Percentiles rank a stretch among this genome's conserved stretches.
Evolutionary conservation across 2,797 vertebrate genomes (phyloP).

Genomic region (Borostomias antarcticus): DNA sequence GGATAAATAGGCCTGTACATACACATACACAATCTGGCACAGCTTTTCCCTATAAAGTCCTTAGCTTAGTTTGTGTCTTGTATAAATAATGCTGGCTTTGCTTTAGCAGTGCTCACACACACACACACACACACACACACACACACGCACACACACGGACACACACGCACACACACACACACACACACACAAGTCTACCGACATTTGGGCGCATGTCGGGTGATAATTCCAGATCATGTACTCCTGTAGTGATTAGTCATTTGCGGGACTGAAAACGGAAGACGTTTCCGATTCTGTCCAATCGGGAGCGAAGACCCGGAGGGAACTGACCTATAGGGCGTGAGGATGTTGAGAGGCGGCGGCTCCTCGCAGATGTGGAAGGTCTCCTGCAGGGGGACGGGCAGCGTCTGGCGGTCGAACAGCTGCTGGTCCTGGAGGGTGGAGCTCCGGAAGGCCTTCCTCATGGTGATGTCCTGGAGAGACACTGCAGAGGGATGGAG

Average conservation of each 20-base stretch:
- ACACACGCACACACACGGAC: not conserved
- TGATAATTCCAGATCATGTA: no score
- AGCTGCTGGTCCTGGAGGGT: slow-evolving; percentile 97
- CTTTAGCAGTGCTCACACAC: no score
- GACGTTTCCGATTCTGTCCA: not conserved
- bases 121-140: not conserved
- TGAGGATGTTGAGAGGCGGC: slow-evolving; percentile 95
- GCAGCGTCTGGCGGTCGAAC: slow-evolving; percentile 92
- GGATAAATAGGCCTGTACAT: no score
- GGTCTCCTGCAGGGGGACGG: slow-evolving; percentile 93
- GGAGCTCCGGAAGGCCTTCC: slow-evolving; percentile 97
- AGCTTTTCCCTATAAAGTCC: no score
- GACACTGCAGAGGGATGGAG: slow-evolving; percentile 79
- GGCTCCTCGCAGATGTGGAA: slow-evolving; percentile 93
- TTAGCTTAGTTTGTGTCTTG: no score
- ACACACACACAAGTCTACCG: not conserved
- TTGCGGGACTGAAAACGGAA: no score
- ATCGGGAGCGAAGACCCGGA: not conserved
- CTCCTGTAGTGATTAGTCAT: no score
- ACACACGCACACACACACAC: slow-evolving; percentile 3
- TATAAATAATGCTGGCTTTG: no score
- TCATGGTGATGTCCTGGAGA: slow-evolving; percentile 98
- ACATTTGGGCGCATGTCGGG: not conserved
- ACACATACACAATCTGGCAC: not conserved
- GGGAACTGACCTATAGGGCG: slow-evolving; percentile 90